A percentile compares a stretch with the other conserved stretches of the same genome.
Conservation (phyloP, 23 tunicate genomes). For the Phallusia fumigata region DNA sequence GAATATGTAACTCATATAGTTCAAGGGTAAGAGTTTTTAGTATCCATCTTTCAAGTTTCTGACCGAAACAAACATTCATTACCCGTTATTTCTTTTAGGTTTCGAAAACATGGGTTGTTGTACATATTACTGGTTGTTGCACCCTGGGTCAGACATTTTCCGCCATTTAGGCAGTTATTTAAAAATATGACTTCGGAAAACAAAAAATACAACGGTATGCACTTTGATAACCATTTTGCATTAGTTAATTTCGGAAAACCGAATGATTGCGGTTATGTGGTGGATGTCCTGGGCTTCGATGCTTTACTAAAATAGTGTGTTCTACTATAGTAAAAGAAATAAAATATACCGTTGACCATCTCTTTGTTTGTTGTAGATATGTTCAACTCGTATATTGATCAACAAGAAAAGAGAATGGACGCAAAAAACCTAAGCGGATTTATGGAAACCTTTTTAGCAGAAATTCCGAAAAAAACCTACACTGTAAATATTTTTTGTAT, state of each 20-base stretch:
- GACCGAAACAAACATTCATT: background rate
- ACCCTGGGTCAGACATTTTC: conserved; percentile 9
- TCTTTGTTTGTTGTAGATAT: background rate
- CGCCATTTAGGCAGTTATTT: background rate
- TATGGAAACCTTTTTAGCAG: background rate
- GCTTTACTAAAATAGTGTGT: too few relatives aligned
- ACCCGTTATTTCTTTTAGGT: background rate
- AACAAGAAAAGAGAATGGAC: conserved; percentile 3
- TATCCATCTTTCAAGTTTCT: too few relatives aligned
- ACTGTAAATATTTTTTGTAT: background rate
- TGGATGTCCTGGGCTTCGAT: too few relatives aligned
- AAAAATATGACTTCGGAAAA: background rate
- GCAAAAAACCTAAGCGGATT: conserved; percentile 6
- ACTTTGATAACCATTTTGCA: background rate
- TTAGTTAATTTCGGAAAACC: too few relatives aligned
- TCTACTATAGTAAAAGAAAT: too few relatives aligned
- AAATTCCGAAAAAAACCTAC: background rate
- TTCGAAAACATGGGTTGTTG: background rate
- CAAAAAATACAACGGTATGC: background rate
- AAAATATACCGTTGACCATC: too few relatives aligned
- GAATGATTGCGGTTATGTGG: too few relatives aligned
- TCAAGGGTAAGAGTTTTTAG: background rate
- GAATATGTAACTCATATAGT: background rate
- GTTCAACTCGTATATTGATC: background rate
- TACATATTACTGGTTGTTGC: background rate